These are phyloP conservation scores for Aphidius colemani DNA, from an alignment of 2,888 invertebrate species.

Conservation along the genomic window DNA sequence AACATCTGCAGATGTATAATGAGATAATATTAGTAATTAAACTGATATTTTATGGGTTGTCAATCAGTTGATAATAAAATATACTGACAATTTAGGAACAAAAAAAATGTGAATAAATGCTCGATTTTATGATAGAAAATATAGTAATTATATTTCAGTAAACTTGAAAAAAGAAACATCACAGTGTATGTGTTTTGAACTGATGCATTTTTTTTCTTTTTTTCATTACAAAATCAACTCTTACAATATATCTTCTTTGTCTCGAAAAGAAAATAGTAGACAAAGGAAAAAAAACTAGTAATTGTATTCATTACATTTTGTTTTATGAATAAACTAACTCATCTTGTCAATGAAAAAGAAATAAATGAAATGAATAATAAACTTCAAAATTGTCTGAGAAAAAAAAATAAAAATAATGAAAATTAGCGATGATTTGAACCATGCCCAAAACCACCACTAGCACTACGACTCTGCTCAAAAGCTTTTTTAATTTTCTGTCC, in stretches of 20 bases:
- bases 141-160: neutral
- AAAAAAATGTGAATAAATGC: constrained; percentile 9
- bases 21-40: too few species aligned
- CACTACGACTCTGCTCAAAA: neutral
- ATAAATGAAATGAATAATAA: neutral
- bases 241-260: neutral
- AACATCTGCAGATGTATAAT: neutral
- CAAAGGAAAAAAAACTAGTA: neutral
- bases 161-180: too few species aligned
- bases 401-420: neutral
- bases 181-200: too few species aligned
- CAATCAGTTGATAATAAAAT: too few species aligned
- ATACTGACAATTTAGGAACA: neutral
- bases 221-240: neutral
- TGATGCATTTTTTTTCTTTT: neutral
- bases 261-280: neutral
- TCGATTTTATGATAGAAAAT: constrained; percentile 3
- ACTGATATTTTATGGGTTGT: too few species aligned
- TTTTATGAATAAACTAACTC: neutral
- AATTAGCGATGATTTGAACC: neutral
- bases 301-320: neutral
- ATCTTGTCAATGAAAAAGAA: neutral
- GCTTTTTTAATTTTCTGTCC: constrained; percentile 20
- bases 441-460: constrained; percentile 26
- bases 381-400: neutral